These are phyloP conservation scores for Macropodus opercularis DNA, from an alignment of 2,797 vertebrate genomes.

Conservation along the genomic window DNA sequence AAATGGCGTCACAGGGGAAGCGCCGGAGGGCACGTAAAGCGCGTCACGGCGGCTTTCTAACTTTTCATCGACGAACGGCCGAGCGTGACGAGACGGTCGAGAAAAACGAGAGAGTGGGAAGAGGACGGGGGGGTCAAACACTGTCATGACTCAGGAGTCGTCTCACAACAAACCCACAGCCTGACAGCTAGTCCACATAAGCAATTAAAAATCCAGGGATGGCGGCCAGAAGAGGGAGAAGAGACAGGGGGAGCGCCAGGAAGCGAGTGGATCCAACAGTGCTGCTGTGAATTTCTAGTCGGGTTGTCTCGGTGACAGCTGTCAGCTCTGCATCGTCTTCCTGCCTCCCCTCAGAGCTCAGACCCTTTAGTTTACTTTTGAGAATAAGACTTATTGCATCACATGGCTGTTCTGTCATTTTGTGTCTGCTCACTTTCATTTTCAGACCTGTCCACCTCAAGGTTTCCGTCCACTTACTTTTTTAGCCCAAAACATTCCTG, in stretches of 20 bases:
- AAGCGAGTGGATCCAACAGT: constrained; percentile 50
- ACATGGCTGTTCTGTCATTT: background rate
- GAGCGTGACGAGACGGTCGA: constrained; percentile 33
- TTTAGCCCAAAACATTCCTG: background rate
- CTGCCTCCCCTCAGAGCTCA: constrained; percentile 16
- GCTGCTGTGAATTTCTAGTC: constrained; percentile 41
- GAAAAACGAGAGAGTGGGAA: constrained; percentile 9
- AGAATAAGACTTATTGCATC: constrained; percentile 1
- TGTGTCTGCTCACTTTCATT: background rate
- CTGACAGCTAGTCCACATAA: constrained; percentile 74
- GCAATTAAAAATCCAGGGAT: constrained; percentile 71
- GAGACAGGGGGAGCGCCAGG: constrained; percentile 26
- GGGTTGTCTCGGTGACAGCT: constrained; percentile 51
- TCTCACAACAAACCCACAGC: constrained; percentile 61
- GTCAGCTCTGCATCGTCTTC: constrained; percentile 54
- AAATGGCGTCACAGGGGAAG: too few species aligned
- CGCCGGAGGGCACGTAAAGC: too few species aligned
- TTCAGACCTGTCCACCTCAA: background rate
- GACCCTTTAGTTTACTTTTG: constrained; percentile 39
- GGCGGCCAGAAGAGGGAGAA: constrained; percentile 50
- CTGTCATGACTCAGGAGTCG: constrained; percentile 64
- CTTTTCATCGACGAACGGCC: too few species aligned
- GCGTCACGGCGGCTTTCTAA: too few species aligned
- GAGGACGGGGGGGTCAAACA: constrained; percentile 3
- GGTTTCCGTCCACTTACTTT: background rate